These are phyloP conservation scores for Scolopax bukidnonensis DNA, from an alignment of 2,797 vertebrate genomes.

Conservation along the genomic window DNA sequence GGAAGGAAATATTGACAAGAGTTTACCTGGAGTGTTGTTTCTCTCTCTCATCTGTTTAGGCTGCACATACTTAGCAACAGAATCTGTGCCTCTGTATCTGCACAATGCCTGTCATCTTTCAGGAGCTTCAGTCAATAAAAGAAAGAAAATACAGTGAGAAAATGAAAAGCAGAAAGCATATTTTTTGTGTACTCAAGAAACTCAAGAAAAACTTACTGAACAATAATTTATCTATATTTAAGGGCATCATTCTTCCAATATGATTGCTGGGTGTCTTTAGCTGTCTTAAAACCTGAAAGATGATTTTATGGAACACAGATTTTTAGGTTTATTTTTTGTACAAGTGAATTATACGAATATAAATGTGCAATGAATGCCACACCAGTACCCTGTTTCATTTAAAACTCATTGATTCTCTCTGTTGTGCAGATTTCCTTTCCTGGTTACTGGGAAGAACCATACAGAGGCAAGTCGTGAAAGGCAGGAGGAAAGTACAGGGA, in stretches of 20 bases:
- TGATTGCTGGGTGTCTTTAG: neutral
- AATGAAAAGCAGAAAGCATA: neutral
- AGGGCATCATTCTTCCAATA: neutral
- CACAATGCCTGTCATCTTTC: neutral
- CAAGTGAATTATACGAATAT: neutral
- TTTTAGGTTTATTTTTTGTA: neutral
- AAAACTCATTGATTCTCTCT: neutral
- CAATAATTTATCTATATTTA: neutral
- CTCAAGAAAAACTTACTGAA: neutral
- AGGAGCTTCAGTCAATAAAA: neutral
- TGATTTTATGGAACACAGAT: neutral
- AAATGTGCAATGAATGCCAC: neutral
- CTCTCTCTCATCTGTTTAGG: neutral
- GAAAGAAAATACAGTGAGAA: neutral
- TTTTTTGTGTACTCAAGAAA: neutral
- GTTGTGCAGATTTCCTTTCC: neutral
- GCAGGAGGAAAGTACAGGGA: neutral
- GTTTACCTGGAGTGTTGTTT: neutral
- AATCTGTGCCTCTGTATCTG: neutral
- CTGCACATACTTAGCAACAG: neutral
- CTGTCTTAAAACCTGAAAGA: neutral
- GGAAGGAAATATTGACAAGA: neutral
- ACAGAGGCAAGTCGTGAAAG: neutral
- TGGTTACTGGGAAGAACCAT: neutral
- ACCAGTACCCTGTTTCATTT: neutral